A percentile compares a stretch with the other conserved stretches of the same genome.
Conservation (phyloP, 1,140 invertebrate genomes). For the Penaeus chinensis region DNA sequence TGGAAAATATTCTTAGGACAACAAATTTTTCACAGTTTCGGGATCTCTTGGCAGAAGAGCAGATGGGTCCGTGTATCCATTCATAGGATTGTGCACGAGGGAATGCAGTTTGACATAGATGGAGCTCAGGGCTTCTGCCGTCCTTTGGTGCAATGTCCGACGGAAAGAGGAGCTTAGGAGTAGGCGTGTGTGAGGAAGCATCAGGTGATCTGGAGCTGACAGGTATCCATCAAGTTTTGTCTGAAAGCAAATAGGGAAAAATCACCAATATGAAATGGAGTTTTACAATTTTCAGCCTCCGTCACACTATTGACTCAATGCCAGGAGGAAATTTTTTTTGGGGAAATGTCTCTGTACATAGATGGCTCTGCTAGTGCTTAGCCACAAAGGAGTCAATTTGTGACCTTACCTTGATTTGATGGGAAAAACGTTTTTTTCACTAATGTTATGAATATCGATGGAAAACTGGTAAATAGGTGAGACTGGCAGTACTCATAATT, state of each 20-base stretch:
- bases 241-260: slow-evolving; percentile 25
- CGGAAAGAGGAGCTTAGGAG: slow-evolving; percentile 84
- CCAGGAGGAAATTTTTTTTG: too few species aligned
- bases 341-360: too few species aligned
- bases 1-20: slow-evolving; percentile 5
- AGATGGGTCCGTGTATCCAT: slow-evolving; percentile 43
- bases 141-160: slow-evolving; percentile 79
- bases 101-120: slow-evolving; percentile 90
- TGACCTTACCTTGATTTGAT: too few species aligned
- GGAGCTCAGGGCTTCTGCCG: slow-evolving; percentile 86
- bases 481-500: too few species aligned
- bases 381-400: too few species aligned
- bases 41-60: slow-evolving; percentile 40
- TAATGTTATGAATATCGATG: too few species aligned
- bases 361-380: too few species aligned
- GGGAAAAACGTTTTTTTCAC: too few species aligned
- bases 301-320: too few species aligned
- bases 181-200: slow-evolving; percentile 86
- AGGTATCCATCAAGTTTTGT: slow-evolving; percentile 80
- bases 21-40: slow-evolving; percentile 41
- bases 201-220: slow-evolving; percentile 81
- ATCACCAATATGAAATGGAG: not conserved
- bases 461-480: too few species aligned
- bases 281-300: not conserved
- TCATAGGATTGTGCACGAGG: slow-evolving; percentile 74